These are phyloP conservation scores for Athripsodes cinereus DNA, from an alignment of 2,888 invertebrate species.

Conservation along the genomic window DNA sequence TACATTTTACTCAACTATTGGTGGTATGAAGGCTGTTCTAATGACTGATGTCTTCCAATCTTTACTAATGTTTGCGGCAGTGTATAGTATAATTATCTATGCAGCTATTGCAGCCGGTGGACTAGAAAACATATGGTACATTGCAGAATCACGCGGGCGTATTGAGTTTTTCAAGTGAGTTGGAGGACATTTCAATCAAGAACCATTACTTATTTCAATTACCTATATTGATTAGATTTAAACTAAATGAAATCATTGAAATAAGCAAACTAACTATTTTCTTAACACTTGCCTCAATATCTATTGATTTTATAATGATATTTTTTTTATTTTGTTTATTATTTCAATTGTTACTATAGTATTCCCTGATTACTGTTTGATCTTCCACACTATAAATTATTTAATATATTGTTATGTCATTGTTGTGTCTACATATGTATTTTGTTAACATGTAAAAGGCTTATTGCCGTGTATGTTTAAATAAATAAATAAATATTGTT, in stretches of 20 bases:
- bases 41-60: slow-evolving; percentile 85
- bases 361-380: too few relatives aligned
- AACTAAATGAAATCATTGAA: not conserved
- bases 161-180: slow-evolving; percentile 62
- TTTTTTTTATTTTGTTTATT: too few relatives aligned
- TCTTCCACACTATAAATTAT: too few relatives aligned
- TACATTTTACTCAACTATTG: slow-evolving; percentile 81
- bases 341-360: too few relatives aligned
- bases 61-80: slow-evolving; percentile 75
- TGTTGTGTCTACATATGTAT: too few relatives aligned
- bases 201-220: not conserved
- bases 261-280: not conserved
- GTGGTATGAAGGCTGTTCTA: slow-evolving; percentile 87
- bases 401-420: too few relatives aligned
- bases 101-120: slow-evolving; percentile 67
- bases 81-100: slow-evolving; percentile 71
- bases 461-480: too few relatives aligned
- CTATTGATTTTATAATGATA: too few relatives aligned
- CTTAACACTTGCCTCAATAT: not conserved
- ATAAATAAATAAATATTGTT: too few relatives aligned
- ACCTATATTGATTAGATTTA: not conserved
- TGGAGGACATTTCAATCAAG: not conserved
- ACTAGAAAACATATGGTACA: slow-evolving; percentile 61
- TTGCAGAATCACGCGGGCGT: slow-evolving; percentile 63
- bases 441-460: too few relatives aligned